Evolutionary conservation across 1,140 invertebrate genomes (phyloP).

Genomic region (Psix sp.): DNA sequence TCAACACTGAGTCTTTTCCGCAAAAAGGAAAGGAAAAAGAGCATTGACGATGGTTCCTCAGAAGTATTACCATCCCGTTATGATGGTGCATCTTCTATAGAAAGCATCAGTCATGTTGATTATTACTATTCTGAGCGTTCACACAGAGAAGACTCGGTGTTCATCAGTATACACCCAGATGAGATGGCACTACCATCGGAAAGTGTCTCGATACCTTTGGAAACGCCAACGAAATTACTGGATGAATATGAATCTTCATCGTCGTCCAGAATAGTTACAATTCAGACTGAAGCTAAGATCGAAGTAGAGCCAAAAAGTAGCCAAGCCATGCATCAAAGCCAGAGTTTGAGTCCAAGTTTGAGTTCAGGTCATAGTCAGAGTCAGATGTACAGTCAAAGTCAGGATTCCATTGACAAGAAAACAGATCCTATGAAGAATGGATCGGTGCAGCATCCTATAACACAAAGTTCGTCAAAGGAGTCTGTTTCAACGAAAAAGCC

Average conservation of each 20-base stretch:
- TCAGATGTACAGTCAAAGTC: conserved; percentile 1
- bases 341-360: conserved; percentile 8
- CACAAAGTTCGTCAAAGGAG: conserved; percentile 64
- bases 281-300: conserved; percentile 68
- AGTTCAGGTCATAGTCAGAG: conserved; percentile 6
- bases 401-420: conserved; percentile 2
- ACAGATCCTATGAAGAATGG: conserved; percentile 45
- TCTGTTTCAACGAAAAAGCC: conserved; percentile 58
- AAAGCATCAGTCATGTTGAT: conserved; percentile 74
- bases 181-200: conserved; percentile 70
- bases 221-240: conserved; percentile 71
- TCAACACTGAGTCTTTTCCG: conserved; percentile 76
- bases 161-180: conserved; percentile 50
- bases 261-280: conserved; percentile 52
- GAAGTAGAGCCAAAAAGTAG: conserved; percentile 56
- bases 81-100: conserved; percentile 64
- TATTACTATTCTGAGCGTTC: conserved; percentile 71
- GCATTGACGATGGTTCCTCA: conserved; percentile 50
- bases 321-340: conserved; percentile 7
- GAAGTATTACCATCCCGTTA: conserved; percentile 21
- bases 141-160: conserved; percentile 31
- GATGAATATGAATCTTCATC: conserved; percentile 71
- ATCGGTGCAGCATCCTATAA: conserved; percentile 37
- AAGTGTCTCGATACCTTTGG: conserved; percentile 71
- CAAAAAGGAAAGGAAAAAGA: conserved; percentile 76